These are phyloP conservation scores for Eristalis arbustorum DNA, from an alignment of 2,888 invertebrate genomes.

Conservation along the genomic window DNA sequence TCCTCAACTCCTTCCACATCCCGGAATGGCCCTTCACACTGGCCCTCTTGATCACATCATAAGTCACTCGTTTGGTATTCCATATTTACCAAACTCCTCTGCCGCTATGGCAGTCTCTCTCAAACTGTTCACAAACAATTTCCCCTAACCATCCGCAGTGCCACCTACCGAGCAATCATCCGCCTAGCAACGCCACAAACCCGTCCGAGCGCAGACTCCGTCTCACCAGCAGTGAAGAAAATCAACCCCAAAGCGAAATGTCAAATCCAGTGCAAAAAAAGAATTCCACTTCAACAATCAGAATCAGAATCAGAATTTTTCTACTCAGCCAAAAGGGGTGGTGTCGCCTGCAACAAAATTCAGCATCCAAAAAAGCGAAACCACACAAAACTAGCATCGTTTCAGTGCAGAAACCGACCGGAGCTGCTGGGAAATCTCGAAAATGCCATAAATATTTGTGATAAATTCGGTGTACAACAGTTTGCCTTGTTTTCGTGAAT, in stretches of 20 bases:
- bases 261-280: slow-evolving; percentile 17
- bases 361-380: slow-evolving; percentile 22
- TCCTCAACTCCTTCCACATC: too few species aligned
- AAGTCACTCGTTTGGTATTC: too few species aligned
- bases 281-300: not conserved
- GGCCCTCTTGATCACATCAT: too few species aligned
- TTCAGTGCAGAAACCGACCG: not conserved
- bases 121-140: not conserved
- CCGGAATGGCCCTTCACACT: too few species aligned
- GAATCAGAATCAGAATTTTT: slow-evolving; percentile 55
- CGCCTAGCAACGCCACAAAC: not conserved
- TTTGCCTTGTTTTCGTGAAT: slow-evolving; percentile 30
- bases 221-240: not conserved
- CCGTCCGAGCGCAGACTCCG: not conserved
- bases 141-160: not conserved
- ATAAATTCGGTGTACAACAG: slow-evolving; percentile 24
- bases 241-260: slow-evolving; percentile 29
- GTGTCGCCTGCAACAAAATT: slow-evolving; percentile 34
- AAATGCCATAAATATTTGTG: slow-evolving; percentile 59
- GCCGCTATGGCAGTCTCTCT: not conserved
- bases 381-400: not conserved
- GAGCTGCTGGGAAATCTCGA: slow-evolving; percentile 6
- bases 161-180: not conserved
- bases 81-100: too few species aligned
- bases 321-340: slow-evolving; percentile 7